phyloP scores from a whole-genome alignment of 1,140 invertebrate species.

The Drosophila watanabei region DNA sequence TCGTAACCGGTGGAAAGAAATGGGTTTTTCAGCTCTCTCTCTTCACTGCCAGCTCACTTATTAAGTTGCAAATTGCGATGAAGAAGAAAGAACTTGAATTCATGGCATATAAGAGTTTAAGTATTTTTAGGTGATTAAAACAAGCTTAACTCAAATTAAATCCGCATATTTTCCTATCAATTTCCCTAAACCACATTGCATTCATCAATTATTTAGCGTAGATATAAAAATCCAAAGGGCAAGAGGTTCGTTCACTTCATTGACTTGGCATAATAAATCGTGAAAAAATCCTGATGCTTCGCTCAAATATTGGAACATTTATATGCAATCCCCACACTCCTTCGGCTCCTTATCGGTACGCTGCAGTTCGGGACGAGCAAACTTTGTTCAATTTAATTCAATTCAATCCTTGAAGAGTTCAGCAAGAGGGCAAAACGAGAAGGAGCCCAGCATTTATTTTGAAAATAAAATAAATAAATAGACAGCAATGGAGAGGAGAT shows the following conservation, averaged over 20 bases:
- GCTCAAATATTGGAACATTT: constrained; percentile 41
- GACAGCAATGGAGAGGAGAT: constrained; percentile 39
- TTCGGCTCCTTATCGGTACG: constrained; percentile 36
- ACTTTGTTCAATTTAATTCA: constrained; percentile 69
- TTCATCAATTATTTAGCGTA: constrained; percentile 24
- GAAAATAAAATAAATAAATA: constrained; percentile 76
- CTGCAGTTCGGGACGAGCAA: constrained; percentile 40
- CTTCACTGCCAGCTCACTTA: constrained; percentile 17
- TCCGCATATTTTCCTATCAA: background rate
- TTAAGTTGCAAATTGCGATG: constrained; percentile 13
- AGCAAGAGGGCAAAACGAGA: constrained; percentile 12
- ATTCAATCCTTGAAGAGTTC: constrained; percentile 59
- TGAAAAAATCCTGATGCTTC: constrained; percentile 22
- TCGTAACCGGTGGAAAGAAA: constrained; percentile 18
- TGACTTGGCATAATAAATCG: constrained; percentile 37
- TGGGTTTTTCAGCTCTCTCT: constrained; percentile 28
- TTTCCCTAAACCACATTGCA: background rate
- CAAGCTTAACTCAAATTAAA: background rate
- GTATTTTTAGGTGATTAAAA: background rate
- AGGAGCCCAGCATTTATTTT: constrained; percentile 65
- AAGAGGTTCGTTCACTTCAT: constrained; percentile 16
- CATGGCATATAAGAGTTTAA: background rate
- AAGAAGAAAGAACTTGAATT: background rate
- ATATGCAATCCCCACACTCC: constrained; percentile 20
- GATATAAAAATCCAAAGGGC: constrained; percentile 11